Percentiles rank a stretch among this genome's conserved stretches.
These are phyloP conservation scores for Epinephelus fuscoguttatus DNA, from an alignment of 2,113 vertebrate genomes.

Conservation along the genomic window DNA sequence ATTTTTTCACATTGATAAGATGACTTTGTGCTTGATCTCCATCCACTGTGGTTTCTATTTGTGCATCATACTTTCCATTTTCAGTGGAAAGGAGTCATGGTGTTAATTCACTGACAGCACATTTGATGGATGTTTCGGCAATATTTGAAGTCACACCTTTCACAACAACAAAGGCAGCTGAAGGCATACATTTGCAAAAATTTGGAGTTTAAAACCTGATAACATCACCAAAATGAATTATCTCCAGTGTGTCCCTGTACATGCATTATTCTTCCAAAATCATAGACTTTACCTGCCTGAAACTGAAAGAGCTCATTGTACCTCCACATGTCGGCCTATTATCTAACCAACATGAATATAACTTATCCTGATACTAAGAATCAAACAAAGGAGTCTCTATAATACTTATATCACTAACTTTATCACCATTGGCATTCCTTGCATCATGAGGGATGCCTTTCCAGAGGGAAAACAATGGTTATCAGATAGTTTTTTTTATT, in stretches of 20 bases:
- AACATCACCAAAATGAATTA: slow-evolving; percentile 19
- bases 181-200: background rate
- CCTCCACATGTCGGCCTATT: slow-evolving; percentile 24
- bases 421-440: slow-evolving; percentile 61
- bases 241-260: background rate
- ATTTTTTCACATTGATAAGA: slow-evolving; percentile 4
- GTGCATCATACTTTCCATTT: slow-evolving; percentile 31
- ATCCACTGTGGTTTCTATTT: slow-evolving; percentile 14
- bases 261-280: slow-evolving; percentile 16
- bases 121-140: background rate
- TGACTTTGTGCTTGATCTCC: slow-evolving; percentile 31
- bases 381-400: slow-evolving; percentile 69
- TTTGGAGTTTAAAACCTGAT: background rate
- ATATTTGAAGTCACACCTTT: background rate
- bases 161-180: background rate
- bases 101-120: background rate
- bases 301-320: slow-evolving; percentile 65
- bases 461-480: slow-evolving; percentile 65
- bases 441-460: slow-evolving; percentile 68
- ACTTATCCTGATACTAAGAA: slow-evolving; percentile 52
- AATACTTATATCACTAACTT: slow-evolving; percentile 66
- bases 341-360: slow-evolving; percentile 67
- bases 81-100: background rate
- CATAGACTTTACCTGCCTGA: slow-evolving; percentile 45
- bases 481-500: slow-evolving; percentile 62